Percentiles rank a stretch among this genome's conserved stretches.
These are phyloP conservation scores for Ophiodon elongatus DNA, from an alignment of 2,113 vertebrate species.

Conservation along the genomic window DNA sequence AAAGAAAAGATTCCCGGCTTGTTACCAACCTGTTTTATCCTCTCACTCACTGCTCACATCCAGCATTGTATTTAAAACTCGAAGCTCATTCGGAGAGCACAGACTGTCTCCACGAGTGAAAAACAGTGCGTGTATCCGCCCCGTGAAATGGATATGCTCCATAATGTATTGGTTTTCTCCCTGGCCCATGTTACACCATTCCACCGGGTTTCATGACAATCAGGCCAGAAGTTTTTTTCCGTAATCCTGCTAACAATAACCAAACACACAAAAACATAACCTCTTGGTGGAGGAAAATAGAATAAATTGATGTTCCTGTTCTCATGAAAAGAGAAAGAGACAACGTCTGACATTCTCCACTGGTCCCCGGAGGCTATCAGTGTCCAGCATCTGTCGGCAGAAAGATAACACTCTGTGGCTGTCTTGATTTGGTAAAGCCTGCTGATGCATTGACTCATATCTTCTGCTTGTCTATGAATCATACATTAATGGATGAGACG, in stretches of 20 bases:
- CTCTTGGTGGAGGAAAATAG: neutral
- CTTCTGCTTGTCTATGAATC: constrained; percentile 74
- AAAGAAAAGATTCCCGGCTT: neutral
- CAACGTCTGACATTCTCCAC: constrained; percentile 50
- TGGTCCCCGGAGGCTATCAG: constrained; percentile 58
- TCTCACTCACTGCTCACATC: neutral
- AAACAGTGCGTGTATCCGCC: too few relatives aligned
- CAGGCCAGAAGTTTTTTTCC: neutral
- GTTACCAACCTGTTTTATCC: neutral
- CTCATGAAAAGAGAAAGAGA: constrained; percentile 12
- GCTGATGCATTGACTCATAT: constrained; percentile 81
- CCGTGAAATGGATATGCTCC: too few relatives aligned
- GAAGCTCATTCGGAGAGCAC: too few relatives aligned
- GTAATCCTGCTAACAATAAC: neutral
- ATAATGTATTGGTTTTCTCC: too few relatives aligned
- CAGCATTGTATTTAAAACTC: neutral
- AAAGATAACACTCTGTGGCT: constrained; percentile 73
- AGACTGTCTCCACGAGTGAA: too few relatives aligned
- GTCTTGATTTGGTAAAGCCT: constrained; percentile 70
- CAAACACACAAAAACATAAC: neutral
- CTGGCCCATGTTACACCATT: neutral
- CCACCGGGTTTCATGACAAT: neutral
- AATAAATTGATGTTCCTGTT: constrained; percentile 16
- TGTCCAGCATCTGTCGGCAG: constrained; percentile 62
- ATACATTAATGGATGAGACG: constrained; percentile 81